Conservation (phyloP, 1,140 invertebrate genomes). For the Dolichoris vasculosae region DNA sequence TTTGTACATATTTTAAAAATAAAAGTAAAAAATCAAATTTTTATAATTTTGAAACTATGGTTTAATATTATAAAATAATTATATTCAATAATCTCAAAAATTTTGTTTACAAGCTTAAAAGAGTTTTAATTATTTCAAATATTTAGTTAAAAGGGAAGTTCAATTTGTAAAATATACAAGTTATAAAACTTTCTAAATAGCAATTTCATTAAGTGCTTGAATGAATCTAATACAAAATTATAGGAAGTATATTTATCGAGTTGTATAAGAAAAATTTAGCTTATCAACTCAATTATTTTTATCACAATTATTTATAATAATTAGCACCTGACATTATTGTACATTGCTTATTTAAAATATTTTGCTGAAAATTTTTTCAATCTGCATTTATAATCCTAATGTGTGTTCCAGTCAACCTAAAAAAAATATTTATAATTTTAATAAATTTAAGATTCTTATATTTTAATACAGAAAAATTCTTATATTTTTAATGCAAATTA, state of each 20-base stretch:
- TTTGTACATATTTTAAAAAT: background rate
- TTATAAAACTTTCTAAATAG: constrained; percentile 10
- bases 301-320: constrained; percentile 2
- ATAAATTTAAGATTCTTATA: too few relatives aligned
- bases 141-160: background rate
- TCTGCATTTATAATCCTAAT: background rate
- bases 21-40: background rate
- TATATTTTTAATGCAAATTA: too few relatives aligned
- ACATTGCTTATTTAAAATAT: background rate
- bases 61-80: background rate
- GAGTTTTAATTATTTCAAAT: background rate
- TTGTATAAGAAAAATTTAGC: background rate
- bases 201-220: constrained; percentile 4
- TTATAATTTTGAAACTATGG: background rate
- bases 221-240: background rate
- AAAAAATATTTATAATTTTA: background rate
- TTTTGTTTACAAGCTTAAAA: background rate
- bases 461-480: too few relatives aligned
- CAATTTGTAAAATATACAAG: background rate
- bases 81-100: background rate
- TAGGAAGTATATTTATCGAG: background rate
- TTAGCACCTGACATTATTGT: constrained; percentile 12
- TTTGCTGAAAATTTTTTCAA: background rate
- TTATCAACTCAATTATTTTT: background rate
- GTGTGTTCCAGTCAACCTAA: background rate